Percentiles rank a stretch among this genome's conserved stretches.
phyloP scores from a whole-genome alignment of 30 jellyfish, hydroid and myxozoan species.

The Cassiopea xamachana region DNA sequence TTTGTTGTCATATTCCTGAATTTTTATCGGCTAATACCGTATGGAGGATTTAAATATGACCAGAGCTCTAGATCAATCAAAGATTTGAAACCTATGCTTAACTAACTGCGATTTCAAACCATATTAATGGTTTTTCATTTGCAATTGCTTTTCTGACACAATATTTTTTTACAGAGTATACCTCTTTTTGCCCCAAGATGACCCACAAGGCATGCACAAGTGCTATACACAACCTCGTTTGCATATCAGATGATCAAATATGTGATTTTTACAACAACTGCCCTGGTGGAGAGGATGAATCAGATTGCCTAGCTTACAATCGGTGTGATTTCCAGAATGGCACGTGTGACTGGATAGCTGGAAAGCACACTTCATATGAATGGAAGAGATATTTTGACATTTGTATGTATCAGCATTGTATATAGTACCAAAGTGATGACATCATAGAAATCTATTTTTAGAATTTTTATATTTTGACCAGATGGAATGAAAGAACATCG shows the following conservation, averaged over 20 bases:
- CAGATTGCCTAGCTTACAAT: conserved; percentile 29
- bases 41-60: too few species aligned
- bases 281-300: conserved; percentile 78
- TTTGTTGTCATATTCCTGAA: too few species aligned
- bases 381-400: conserved; percentile 36
- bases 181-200: conserved; percentile 38
- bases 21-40: too few species aligned
- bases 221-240: conserved; percentile 14
- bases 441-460: not conserved
- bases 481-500: too few species aligned
- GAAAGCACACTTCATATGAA: not conserved
- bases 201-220: conserved; percentile 55
- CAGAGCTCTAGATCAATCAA: too few species aligned
- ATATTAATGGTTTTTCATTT: not conserved
- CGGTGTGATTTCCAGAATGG: conserved; percentile 59
- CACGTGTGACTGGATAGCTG: conserved; percentile 50
- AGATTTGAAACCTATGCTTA: too few species aligned
- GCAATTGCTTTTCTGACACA: not conserved
- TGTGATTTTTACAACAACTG: conserved; percentile 62
- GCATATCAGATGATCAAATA: conserved; percentile 20
- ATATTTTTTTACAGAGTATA: conserved; percentile 5
- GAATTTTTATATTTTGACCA: not conserved
- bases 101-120: too few species aligned
- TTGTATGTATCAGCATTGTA: not conserved
- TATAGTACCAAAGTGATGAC: not conserved